Percentiles rank a stretch among this genome's conserved stretches.
phyloP scores from a whole-genome alignment of 2,888 invertebrate species.

The Clitarchus hookeri region DNA sequence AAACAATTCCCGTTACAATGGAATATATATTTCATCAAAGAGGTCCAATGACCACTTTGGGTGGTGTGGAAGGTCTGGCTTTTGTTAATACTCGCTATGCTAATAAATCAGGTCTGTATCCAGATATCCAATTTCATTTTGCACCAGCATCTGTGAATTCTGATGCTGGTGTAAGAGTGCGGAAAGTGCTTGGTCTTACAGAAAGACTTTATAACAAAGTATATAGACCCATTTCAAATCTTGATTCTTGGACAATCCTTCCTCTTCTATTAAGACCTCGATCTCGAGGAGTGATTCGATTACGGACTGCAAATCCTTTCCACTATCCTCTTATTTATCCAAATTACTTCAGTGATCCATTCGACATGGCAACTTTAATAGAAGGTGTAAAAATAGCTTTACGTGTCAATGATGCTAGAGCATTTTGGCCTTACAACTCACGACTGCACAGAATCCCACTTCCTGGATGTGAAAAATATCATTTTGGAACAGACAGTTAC shows the following conservation, averaged over 20 bases:
- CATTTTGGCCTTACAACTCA: constrained; percentile 81
- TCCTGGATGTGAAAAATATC: constrained; percentile 75
- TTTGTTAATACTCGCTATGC: constrained; percentile 86
- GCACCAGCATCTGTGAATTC: constrained; percentile 87
- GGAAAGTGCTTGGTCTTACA: constrained; percentile 75
- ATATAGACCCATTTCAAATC: constrained; percentile 78
- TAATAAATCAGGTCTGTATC: constrained; percentile 76
- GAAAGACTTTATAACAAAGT: constrained; percentile 80
- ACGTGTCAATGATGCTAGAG: constrained; percentile 70
- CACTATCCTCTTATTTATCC: constrained; percentile 89
- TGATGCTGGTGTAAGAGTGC: constrained; percentile 70
- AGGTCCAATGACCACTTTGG: constrained; percentile 85
- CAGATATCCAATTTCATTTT: constrained; percentile 92
- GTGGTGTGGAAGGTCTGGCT: constrained; percentile 86
- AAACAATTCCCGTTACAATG: constrained; percentile 78
- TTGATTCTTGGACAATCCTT: constrained; percentile 81
- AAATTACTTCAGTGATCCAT: constrained; percentile 84
- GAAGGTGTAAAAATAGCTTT: constrained; percentile 63
- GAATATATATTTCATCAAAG: constrained; percentile 76
- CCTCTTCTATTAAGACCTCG: constrained; percentile 80
- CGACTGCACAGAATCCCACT: constrained; percentile 73
- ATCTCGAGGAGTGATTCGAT: constrained; percentile 75
- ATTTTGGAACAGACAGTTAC: constrained; percentile 78
- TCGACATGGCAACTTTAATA: constrained; percentile 78
- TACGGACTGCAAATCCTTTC: constrained; percentile 81